These are phyloP conservation scores for Tanypteryx hageni DNA, from an alignment of 2,888 invertebrate genomes.

Conservation along the genomic window DNA sequence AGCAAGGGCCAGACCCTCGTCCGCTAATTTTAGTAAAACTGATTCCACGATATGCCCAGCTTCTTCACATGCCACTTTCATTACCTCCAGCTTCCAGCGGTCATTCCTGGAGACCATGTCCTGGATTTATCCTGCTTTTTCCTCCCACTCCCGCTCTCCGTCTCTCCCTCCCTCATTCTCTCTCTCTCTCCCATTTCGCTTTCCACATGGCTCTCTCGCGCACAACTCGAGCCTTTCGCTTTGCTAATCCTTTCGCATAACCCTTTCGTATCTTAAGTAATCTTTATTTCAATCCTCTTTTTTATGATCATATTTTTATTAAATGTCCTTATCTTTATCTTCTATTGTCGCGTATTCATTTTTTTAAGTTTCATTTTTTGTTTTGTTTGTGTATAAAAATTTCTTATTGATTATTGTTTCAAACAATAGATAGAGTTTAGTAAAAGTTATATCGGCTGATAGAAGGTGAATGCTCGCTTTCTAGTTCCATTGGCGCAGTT, in stretches of 20 bases:
- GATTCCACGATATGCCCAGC: conserved; percentile 58
- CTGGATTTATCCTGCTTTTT: conserved; percentile 45
- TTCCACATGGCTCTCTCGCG: not conserved
- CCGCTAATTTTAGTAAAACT: conserved; percentile 63
- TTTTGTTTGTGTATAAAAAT: too few relatives aligned
- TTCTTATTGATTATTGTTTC: too few relatives aligned
- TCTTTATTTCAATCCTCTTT: conserved; percentile 39
- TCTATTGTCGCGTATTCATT: too few relatives aligned
- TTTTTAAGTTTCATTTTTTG: too few relatives aligned
- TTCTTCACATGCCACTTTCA: conserved; percentile 61
- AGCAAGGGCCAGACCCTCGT: conserved; percentile 53
- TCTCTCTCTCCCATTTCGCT: not conserved
- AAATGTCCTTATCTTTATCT: not conserved
- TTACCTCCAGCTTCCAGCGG: conserved; percentile 49
- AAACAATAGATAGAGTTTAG: too few relatives aligned
- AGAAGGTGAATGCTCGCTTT: too few relatives aligned
- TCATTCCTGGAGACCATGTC: conserved; percentile 54
- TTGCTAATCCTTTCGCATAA: conserved; percentile 2
- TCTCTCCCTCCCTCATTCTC: not conserved
- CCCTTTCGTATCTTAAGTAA: conserved; percentile 13
- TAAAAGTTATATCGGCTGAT: too few relatives aligned
- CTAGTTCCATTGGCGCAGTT: too few relatives aligned
- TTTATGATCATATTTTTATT: not conserved
- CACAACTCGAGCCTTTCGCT: not conserved
- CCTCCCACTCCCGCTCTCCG: not conserved